Conservation (phyloP, 2,797 vertebrate genomes). For the Chloroceryle inda region DNA sequence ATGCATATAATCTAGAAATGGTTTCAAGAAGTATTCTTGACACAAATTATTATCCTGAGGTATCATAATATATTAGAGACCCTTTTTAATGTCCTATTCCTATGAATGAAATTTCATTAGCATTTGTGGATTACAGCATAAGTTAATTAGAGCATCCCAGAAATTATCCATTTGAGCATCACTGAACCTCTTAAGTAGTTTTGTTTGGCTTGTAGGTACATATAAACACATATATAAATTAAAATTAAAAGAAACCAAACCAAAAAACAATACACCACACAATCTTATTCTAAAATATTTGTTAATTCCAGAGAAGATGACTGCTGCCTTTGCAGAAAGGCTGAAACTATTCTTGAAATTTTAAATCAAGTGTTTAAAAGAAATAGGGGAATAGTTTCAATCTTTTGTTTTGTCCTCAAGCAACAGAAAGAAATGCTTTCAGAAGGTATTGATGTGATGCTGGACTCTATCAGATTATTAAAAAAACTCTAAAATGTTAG, state of each 20-base stretch:
- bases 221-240: neutral
- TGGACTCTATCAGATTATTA: neutral
- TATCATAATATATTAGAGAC: neutral
- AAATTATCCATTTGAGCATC: neutral
- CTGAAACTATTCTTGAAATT: neutral
- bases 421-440: neutral
- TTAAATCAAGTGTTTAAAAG: neutral
- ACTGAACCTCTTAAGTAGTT: neutral
- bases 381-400: neutral
- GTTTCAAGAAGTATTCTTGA: neutral
- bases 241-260: neutral
- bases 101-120: neutral
- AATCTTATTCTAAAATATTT: neutral
- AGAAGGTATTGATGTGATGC: neutral
- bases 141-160: neutral
- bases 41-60: neutral
- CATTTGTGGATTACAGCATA: neutral
- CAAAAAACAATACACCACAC: neutral
- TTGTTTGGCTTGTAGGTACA: neutral
- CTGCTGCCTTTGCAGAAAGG: neutral
- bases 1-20: neutral
- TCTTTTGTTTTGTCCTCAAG: neutral
- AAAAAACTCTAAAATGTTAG: neutral
- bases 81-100: neutral
- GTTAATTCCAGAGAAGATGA: neutral